Evolutionary conservation across 1,140 invertebrate genomes (phyloP).

Genomic region (Liolophura sinensis): DNA sequence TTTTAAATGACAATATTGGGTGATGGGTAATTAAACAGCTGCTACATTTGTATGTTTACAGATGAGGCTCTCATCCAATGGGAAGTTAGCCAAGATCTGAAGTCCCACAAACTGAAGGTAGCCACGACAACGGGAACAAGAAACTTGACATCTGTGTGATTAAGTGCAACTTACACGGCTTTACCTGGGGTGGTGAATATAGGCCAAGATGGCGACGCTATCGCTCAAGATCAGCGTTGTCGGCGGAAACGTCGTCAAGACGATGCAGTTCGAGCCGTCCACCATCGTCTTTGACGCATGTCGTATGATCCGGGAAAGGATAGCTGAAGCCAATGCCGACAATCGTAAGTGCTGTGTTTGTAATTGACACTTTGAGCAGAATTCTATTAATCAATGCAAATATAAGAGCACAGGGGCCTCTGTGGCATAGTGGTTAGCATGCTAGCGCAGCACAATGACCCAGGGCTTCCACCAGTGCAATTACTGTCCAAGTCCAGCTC

Average conservation of each 20-base stretch:
- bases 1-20: no score
- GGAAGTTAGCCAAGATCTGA: background rate
- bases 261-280: conserved; percentile 95
- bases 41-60: background rate
- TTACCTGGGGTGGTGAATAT: no score
- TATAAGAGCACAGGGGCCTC: no score
- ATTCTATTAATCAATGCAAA: no score
- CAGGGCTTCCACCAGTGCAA: no score
- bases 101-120: background rate
- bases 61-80: background rate
- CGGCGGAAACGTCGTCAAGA: conserved; percentile 92
- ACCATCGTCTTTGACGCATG: conserved; percentile 95
- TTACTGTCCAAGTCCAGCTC: no score
- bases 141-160: background rate
- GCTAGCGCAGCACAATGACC: no score
- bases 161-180: background rate
- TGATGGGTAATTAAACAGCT: no score
- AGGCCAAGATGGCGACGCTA: conserved; percentile 61
- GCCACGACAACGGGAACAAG: background rate
- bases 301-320: conserved; percentile 91
- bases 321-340: conserved; percentile 74
- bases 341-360: conserved; percentile 57
- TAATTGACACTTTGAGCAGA: no score
- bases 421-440: no score
- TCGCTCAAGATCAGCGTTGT: conserved; percentile 93